These are phyloP conservation scores for Parapsyche elsis DNA, from an alignment of 1,140 invertebrate species.

Conservation along the genomic window DNA sequence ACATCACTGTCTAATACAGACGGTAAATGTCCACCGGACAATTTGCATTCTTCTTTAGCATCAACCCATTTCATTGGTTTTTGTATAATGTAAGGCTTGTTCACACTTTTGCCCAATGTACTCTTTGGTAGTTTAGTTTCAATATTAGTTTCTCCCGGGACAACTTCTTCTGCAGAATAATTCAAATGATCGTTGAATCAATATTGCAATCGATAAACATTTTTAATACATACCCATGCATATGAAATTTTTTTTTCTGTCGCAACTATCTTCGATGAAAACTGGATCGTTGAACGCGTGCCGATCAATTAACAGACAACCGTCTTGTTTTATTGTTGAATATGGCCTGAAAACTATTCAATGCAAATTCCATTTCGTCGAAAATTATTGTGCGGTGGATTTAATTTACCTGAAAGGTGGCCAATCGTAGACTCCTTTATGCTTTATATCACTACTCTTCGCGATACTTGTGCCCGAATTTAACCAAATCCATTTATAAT, in stretches of 20 bases:
- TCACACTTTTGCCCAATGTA: too few species aligned
- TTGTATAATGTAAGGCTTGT: background rate
- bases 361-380: background rate
- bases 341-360: slow-evolving; percentile 18
- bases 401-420: slow-evolving; percentile 18
- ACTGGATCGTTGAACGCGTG: slow-evolving; percentile 42
- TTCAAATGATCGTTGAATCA: background rate
- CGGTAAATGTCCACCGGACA: slow-evolving; percentile 13
- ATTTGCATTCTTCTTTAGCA: background rate
- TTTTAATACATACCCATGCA: slow-evolving; percentile 37
- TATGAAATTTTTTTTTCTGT: slow-evolving; percentile 41
- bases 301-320: slow-evolving; percentile 41
- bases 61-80: slow-evolving; percentile 5
- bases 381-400: background rate
- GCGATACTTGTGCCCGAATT: slow-evolving; percentile 50
- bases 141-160: too few species aligned
- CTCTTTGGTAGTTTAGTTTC: too few species aligned
- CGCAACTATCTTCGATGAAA: slow-evolving; percentile 40
- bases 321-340: background rate
- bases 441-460: slow-evolving; percentile 34
- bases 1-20: slow-evolving; percentile 11
- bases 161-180: too few species aligned
- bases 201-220: background rate
- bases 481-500: slow-evolving; percentile 56
- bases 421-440: slow-evolving; percentile 26